Conservation (phyloP, 2,797 vertebrate genomes). For the Etheostoma perlongum region DNA sequence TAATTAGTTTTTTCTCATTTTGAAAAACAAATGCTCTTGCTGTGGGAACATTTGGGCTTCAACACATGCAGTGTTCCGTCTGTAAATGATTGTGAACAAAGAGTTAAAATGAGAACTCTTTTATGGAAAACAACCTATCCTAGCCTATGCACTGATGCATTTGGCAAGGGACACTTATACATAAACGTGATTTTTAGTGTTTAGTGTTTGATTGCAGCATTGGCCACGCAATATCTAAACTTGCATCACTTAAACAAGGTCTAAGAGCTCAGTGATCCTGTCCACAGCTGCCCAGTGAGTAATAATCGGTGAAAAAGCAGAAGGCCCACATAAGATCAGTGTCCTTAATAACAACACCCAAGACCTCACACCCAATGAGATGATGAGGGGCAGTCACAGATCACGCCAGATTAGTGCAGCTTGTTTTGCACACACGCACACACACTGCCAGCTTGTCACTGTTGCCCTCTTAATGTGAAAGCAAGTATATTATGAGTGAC, state of each 20-base stretch:
- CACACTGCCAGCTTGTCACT: constrained; percentile 61
- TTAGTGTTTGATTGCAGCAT: background rate
- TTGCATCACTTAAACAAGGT: constrained; percentile 41
- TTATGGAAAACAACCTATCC: background rate
- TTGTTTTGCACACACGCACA: constrained; percentile 70
- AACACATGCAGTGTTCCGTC: background rate
- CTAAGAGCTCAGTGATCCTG: constrained; percentile 51
- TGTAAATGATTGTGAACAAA: background rate
- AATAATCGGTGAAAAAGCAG: constrained; percentile 80
- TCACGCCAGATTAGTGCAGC: constrained; percentile 78
- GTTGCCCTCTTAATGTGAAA: constrained; percentile 68
- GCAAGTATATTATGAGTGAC: constrained; percentile 72
- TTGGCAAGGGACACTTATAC: background rate
- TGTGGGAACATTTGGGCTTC: background rate
- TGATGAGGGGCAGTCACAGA: constrained; percentile 77
- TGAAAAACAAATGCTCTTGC: background rate
- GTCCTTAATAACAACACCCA: constrained; percentile 84
- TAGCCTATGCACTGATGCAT: background rate
- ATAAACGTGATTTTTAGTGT: background rate
- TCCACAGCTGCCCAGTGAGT: constrained; percentile 69
- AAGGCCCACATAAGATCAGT: constrained; percentile 84
- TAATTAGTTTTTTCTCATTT: background rate
- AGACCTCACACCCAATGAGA: constrained; percentile 80
- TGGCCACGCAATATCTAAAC: constrained; percentile 25
- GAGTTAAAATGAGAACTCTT: background rate